Base-by-base conservation (phyloP, 2,113 vertebrate species). In the Ptyas mucosa region DNA sequence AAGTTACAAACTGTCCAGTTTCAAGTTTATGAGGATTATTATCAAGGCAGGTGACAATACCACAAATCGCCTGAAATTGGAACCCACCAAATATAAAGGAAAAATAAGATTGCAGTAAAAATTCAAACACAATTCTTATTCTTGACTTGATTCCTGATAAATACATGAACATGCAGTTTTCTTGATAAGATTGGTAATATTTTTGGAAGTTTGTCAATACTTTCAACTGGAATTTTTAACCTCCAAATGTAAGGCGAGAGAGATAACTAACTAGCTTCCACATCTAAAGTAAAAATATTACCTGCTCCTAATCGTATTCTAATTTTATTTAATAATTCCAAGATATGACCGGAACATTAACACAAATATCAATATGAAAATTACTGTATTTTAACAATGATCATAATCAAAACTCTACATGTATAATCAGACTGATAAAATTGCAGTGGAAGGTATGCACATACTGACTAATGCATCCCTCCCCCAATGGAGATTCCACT, bases 11-110 rank as follows among this genome's bases (percentile, higher is more conserved):
- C 85, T 99, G 99, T 57, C 99, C 99, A 0, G 98, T 98, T 97
- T 99, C 98, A 51, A 99, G 98, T 87, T 99, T 99, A 89, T 99
- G 99, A 43, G 98, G 98, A 92, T 97, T 98, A 96, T 98, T 99
- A 97, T 99, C 99, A 98, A 99, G 98, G 95, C 99, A 99, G 57
- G 98, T 99, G 64, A 99, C 98, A 91, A 99, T 98, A 43, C 99
- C 99, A 95, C 98, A 98, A 96, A 98, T 98, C 93, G 97, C 97
- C 98, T 98, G 96, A 94, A 96, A 97, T 75, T 1, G 23, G 91
- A 96, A 95, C 20, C 55, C 87, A 85, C 0, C 14, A 39, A 46
- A 90, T 58, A 93, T 46, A 89, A 49, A 92, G 53, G 34, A 93
- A 85, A 57, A 24, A 89, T 15, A 8, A 52, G 85, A 89, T 90